A percentile compares a stretch with the other conserved stretches of the same genome.
These are phyloP conservation scores for Acyrthosiphon pisum DNA, from an alignment of 1,140 invertebrate species.

Conservation along the genomic window DNA sequence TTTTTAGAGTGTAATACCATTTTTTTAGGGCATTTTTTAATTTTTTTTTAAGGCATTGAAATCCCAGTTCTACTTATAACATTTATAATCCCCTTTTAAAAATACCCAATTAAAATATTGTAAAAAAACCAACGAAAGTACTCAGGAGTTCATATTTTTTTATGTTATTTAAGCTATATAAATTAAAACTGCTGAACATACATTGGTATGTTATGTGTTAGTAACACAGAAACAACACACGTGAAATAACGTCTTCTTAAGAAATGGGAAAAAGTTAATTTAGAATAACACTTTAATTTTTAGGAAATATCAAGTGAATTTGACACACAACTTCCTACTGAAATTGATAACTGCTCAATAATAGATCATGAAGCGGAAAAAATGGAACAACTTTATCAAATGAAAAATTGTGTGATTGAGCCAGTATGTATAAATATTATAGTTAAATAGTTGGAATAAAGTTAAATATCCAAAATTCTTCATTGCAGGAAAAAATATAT, in stretches of 20 bases:
- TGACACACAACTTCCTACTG: background rate
- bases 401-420: background rate
- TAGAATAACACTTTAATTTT: background rate
- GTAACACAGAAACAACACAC: background rate
- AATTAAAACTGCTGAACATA: too few relatives aligned
- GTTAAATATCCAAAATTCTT: background rate
- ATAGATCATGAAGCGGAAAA: constrained; percentile 43
- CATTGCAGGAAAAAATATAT: constrained; percentile 7
- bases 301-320: background rate
- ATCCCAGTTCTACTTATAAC: too few relatives aligned
- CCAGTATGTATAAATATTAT: background rate
- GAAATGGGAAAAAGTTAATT: background rate
- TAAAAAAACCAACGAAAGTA: too few relatives aligned
- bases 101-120: too few relatives aligned
- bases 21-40: too few relatives aligned
- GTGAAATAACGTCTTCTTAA: background rate
- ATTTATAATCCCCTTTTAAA: too few relatives aligned
- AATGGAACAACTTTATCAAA: constrained; percentile 28
- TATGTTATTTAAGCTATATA: too few relatives aligned
- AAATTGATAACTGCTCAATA: background rate
- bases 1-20: too few relatives aligned
- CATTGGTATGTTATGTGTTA: background rate
- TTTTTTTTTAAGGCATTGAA: too few relatives aligned
- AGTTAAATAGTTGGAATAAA: background rate
- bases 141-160: too few relatives aligned